These are phyloP conservation scores for Drosophila meridionalis DNA, from an alignment of 2,888 invertebrate species.

Conservation along the genomic window DNA sequence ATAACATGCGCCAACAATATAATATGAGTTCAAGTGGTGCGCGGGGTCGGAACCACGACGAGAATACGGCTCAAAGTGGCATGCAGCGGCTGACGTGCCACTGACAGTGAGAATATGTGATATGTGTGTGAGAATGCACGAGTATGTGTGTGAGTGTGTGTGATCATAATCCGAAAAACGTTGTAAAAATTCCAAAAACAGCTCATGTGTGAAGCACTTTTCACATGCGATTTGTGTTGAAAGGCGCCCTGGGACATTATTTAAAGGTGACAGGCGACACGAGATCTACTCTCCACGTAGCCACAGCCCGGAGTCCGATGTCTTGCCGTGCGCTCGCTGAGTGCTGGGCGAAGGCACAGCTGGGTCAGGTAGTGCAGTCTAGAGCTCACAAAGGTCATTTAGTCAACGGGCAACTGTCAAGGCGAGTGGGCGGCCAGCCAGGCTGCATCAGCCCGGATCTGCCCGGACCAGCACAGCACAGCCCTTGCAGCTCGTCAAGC, in stretches of 20 bases:
- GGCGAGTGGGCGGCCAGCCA: slow-evolving; percentile 34
- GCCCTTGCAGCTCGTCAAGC: slow-evolving; percentile 64
- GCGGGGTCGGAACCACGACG: not conserved
- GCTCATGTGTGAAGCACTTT: slow-evolving; percentile 81
- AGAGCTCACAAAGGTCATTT: slow-evolving; percentile 73
- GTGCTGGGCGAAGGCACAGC: slow-evolving; percentile 44
- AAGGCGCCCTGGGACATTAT: slow-evolving; percentile 82
- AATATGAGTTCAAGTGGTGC: slow-evolving; percentile 1
- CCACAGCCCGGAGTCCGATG: slow-evolving; percentile 21
- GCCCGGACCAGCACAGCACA: no score
- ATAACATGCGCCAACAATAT: slow-evolving; percentile 28
- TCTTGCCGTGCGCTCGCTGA: slow-evolving; percentile 10
- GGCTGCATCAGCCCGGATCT: slow-evolving; percentile 18
- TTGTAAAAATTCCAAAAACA: slow-evolving; percentile 63
- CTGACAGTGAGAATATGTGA: slow-evolving; percentile 9
- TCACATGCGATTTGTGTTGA: slow-evolving; percentile 83
- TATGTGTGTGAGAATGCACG: slow-evolving; percentile 11
- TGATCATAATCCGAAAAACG: slow-evolving; percentile 68
- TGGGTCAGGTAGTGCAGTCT: slow-evolving; percentile 64
- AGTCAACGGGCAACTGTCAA: slow-evolving; percentile 68
- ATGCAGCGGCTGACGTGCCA: slow-evolving; percentile 8
- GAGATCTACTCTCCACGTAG: slow-evolving; percentile 59
- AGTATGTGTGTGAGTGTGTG: slow-evolving; percentile 47
- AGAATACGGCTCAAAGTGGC: slow-evolving; percentile 3
- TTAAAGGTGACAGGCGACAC: slow-evolving; percentile 80